Evolutionary conservation across 2,888 invertebrate species (phyloP).

Genomic region (Anoncus sp.): DNA sequence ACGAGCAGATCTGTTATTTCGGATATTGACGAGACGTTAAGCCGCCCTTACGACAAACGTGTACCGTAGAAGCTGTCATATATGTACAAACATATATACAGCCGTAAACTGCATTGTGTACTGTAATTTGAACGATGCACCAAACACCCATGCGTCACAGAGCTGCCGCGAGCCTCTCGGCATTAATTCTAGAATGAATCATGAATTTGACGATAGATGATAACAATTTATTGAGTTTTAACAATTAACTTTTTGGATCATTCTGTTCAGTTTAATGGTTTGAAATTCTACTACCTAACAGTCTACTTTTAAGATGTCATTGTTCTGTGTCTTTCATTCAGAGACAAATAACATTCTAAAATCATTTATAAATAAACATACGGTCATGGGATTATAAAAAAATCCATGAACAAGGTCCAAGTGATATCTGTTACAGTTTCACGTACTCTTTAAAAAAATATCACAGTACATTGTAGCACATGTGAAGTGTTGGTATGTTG

Average conservation of each 20-base stretch:
- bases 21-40: constrained; percentile 72
- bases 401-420: not conserved
- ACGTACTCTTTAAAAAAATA: not conserved
- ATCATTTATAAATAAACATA: not conserved
- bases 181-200: not conserved
- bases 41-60: constrained; percentile 53
- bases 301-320: not conserved
- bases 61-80: constrained; percentile 21
- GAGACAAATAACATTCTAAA: no score
- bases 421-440: not conserved
- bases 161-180: not conserved
- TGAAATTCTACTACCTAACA: not conserved
- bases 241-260: not conserved
- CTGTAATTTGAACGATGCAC: constrained; percentile 17
- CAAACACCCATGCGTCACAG: not conserved
- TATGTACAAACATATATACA: constrained; percentile 9
- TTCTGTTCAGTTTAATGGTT: not conserved
- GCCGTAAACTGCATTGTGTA: constrained; percentile 17
- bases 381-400: not conserved
- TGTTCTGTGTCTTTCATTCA: not conserved
- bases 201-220: constrained; percentile 3
- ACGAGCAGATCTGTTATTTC: constrained; percentile 69
- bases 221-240: not conserved
- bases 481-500: not conserved
- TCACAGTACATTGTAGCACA: not conserved